These are phyloP conservation scores for Gibbula magus DNA, from an alignment of 2,888 invertebrate species.

Conservation along the genomic window DNA sequence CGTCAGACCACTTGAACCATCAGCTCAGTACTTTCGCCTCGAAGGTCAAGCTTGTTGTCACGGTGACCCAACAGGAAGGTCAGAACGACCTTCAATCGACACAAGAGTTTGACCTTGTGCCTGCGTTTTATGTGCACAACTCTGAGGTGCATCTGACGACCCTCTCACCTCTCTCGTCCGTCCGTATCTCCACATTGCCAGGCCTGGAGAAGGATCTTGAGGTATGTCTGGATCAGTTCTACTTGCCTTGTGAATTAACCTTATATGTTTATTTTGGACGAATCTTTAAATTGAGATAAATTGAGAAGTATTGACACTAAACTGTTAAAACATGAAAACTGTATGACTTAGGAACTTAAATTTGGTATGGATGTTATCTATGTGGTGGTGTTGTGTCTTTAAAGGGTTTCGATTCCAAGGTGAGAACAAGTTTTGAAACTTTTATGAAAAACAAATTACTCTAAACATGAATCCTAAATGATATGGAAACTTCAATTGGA, in stretches of 20 bases:
- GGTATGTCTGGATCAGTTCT: conserved; percentile 47
- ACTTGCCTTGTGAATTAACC: neutral
- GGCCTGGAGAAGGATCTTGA: conserved; percentile 57
- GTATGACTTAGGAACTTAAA: too few relatives aligned
- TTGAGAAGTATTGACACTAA: too few relatives aligned
- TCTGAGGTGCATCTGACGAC: conserved; percentile 66
- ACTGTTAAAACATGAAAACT: too few relatives aligned
- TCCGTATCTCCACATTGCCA: conserved; percentile 56
- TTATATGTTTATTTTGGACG: too few relatives aligned
- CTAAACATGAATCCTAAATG: too few relatives aligned
- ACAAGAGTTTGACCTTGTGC: conserved; percentile 60
- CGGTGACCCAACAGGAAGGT: conserved; percentile 50
- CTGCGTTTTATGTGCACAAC: conserved; percentile 68
- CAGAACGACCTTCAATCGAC: conserved; percentile 61
- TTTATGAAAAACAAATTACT: too few relatives aligned
- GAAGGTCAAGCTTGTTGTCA: conserved; percentile 50
- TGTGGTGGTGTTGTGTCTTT: too few relatives aligned
- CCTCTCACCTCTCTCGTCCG: conserved; percentile 53
- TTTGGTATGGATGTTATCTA: too few relatives aligned
- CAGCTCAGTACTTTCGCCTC: conserved; percentile 58
- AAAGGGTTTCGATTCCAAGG: too few relatives aligned
- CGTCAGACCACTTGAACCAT: conserved; percentile 39
- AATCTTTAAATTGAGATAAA: too few relatives aligned
- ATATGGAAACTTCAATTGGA: too few relatives aligned
- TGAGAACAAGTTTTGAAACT: too few relatives aligned